These are phyloP conservation scores for Delphinus delphis DNA, from an alignment of 2,113 vertebrate genomes.

Conservation along the genomic window DNA sequence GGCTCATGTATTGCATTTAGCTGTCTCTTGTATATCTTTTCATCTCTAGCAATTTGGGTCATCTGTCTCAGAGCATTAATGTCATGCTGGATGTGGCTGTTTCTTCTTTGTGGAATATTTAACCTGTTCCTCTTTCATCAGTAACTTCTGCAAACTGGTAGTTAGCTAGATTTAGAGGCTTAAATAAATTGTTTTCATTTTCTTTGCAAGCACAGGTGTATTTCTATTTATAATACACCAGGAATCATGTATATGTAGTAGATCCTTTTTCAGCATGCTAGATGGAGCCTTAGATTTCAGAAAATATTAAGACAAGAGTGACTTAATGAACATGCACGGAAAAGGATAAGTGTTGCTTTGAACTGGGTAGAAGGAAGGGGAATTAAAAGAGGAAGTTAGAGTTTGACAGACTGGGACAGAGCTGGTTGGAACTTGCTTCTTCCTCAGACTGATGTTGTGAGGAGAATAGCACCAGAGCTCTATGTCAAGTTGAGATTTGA, in stretches of 20 bases:
- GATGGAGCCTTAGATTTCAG: not conserved
- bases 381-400: not conserved
- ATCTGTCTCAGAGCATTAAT: not conserved
- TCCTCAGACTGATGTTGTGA: not conserved
- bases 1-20: not conserved
- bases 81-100: not conserved
- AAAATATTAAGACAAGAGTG: not conserved
- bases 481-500: not conserved
- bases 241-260: not conserved
- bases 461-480: not conserved
- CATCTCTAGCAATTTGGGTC: not conserved
- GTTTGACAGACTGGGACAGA: not conserved
- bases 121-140: not conserved
- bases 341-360: not conserved
- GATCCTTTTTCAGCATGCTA: not conserved
- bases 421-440: not conserved
- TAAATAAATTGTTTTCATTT: not conserved
- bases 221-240: conserved; percentile 34
- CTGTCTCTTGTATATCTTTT: not conserved
- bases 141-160: not conserved
- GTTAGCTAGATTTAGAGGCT: not conserved
- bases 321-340: not conserved
- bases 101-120: not conserved
- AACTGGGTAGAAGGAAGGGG: not conserved
- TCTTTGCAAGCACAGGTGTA: not conserved